Conservation (phyloP, 2,113 vertebrate genomes). For the Mixornis gularis region DNA sequence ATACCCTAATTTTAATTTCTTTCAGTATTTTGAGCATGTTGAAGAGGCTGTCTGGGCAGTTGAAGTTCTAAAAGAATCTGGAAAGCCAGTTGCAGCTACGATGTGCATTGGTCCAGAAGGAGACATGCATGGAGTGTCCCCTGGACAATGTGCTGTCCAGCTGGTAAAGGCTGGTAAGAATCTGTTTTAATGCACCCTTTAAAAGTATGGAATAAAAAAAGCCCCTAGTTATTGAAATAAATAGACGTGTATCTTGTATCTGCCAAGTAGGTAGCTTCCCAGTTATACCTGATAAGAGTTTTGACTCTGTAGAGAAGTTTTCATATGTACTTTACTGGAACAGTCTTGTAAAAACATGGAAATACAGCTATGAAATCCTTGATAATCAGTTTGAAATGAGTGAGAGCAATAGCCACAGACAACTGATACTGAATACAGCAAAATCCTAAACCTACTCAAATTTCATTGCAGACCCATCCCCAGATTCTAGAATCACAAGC, state of each 20-base stretch:
- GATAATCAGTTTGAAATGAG: neutral
- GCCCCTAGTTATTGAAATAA: neutral
- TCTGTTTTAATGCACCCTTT: neutral
- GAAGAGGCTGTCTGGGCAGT: conserved; percentile 97
- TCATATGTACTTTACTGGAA: neutral
- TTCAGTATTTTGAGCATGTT: conserved; percentile 96
- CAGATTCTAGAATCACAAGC: neutral
- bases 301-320: neutral
- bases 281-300: neutral
- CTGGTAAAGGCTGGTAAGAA: conserved; percentile 88
- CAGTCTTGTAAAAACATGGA: neutral
- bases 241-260: neutral
- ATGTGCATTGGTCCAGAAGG: conserved; percentile 94
- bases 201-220: neutral
- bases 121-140: conserved; percentile 84
- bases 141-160: conserved; percentile 88
- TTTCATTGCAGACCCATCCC: neutral
- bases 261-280: neutral
- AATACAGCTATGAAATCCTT: neutral
- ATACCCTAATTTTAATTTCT: neutral
- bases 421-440: neutral
- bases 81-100: conserved; percentile 85
- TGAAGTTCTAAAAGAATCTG: conserved; percentile 83
- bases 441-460: neutral
- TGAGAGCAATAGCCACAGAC: neutral